Evolutionary conservation across 2,113 vertebrate species (phyloP), one percentile per base, ranked within the genome.

Genomic region (Cryptomyrus ogoouensis): DNA sequence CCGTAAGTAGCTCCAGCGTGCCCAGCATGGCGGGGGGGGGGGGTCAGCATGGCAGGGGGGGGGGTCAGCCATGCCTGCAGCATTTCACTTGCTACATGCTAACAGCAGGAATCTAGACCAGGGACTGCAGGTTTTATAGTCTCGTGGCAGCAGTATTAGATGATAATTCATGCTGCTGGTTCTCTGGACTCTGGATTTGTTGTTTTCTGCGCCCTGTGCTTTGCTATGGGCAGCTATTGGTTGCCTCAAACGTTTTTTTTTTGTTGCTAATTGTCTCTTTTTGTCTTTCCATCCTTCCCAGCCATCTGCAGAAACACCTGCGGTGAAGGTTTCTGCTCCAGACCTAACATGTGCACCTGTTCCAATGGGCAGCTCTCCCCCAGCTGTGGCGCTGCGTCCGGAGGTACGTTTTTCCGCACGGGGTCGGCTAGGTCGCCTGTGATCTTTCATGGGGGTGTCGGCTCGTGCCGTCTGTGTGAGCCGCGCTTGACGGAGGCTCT

Each of bases 281-380:
- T 44, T 9, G 42, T 56, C 47, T 74, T 87, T 8, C 66, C 3
- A 46, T 66, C 56, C 92, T 90, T 49, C 58, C 0, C 95, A 98
- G 97, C 98, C 0, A 98, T 98, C 90, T 98, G 98, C 93, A 97
- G 98, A 93, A 98, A 97, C 93, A 96, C 98, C 1, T 98, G 98
- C 9, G 98, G 97, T 0, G 98, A 98, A 88, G 98, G 98, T 1
- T 98, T 98, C 94, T 98, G 98, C 47, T 98, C 98, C 3, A 95
- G 98, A 92, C 98, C 98, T 1, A 98, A 98, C 94, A 97, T 98
- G 97, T 98, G 98, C 91, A 97, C 97, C 13, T 98, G 98, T 90
- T 97, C 97, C 31, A 98, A 95, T 0, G 98, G 98, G 12, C 97
- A 98, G 27, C 96, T 98, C 1, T 97, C 97, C 42, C 96, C 97